Evolutionary conservation across 1,140 invertebrate genomes (phyloP), one percentile per base, ranked within the genome.

Genomic region (Eupristina koningsbergeri): DNA sequence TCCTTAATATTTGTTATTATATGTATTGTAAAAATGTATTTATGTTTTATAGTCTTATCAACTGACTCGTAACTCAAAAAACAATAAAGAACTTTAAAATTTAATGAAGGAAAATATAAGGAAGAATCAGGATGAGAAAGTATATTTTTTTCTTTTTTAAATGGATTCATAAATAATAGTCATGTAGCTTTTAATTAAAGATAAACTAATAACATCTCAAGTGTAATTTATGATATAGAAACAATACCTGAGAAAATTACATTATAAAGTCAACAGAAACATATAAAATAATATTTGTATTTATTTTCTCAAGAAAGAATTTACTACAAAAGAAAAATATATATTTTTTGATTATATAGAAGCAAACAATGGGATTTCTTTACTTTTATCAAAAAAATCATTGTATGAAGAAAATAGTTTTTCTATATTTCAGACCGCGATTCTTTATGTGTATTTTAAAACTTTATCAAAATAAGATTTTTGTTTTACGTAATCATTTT

Each of bases 131-230:
- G 29, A 64, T 64, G 31, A 29, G 29, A 64, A 34, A 64, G 31
- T 64, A 13, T 31, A 64, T 71, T 71, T 71, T 41, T 71, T 41
- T 3, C 15, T 8, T 3, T 5, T 5, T 71, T 41, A n/a, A 39
- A 22, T n/a, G 22, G 67, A 71, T 71, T 71, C 67, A 71, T 71
- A 71, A 71, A 71, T 71, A 36, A 71, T 71, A 31, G 41, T 71
- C 41, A 41, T 71, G 36, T 39, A 71, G 36, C 67, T 71, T 71
- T 71, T 71, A 26, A 71, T 71, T 71, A 71, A 41, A 71, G 36
- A 41, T 22, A 26, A 71, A 36, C 67, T 71, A 41, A 71, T 71
- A 71, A 71, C 36, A 31, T 71, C 67, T 71, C 19, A 41, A 71
- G 67, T 41, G 39, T 34, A 39, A 36, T 39, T 71, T 71, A 19